Conservation (phyloP, 2,113 vertebrate species). For the Tor tambroides region DNA sequence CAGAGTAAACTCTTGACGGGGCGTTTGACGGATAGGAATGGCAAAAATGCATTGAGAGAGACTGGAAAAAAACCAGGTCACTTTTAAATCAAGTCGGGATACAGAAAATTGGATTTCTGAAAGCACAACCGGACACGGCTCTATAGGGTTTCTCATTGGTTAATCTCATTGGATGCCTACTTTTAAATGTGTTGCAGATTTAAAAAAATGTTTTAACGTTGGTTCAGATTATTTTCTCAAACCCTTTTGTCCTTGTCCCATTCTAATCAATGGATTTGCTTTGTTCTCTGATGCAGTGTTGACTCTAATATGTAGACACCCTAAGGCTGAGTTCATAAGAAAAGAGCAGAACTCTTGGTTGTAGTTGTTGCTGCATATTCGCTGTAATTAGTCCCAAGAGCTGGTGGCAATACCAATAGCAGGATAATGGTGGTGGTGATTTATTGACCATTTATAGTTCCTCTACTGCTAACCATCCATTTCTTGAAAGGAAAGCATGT, state of each 20-base stretch:
- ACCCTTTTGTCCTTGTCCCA: not conserved
- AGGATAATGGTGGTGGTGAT: conserved; percentile 9
- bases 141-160: not conserved
- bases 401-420: conserved; percentile 20
- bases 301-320: not conserved
- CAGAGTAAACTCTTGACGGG: not conserved
- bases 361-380: conserved; percentile 13
- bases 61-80: not conserved
- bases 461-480: not conserved
- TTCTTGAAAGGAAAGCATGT: conserved; percentile 1
- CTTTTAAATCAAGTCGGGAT: not conserved
- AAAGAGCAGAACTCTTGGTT: conserved; percentile 4
- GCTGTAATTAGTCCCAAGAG: conserved; percentile 46
- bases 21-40: not conserved
- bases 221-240: not conserved
- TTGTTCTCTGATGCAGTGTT: not conserved
- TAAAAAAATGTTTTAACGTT: not conserved
- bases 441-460: conserved; percentile 27
- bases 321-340: conserved; percentile 11
- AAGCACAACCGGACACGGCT: not conserved
- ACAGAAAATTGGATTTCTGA: not conserved
- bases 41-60: not conserved
- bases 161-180: not conserved
- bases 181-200: not conserved
- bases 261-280: not conserved